Evolutionary conservation across 2,888 invertebrate genomes (phyloP).

Genomic region (Myopa tessellatipennis): DNA sequence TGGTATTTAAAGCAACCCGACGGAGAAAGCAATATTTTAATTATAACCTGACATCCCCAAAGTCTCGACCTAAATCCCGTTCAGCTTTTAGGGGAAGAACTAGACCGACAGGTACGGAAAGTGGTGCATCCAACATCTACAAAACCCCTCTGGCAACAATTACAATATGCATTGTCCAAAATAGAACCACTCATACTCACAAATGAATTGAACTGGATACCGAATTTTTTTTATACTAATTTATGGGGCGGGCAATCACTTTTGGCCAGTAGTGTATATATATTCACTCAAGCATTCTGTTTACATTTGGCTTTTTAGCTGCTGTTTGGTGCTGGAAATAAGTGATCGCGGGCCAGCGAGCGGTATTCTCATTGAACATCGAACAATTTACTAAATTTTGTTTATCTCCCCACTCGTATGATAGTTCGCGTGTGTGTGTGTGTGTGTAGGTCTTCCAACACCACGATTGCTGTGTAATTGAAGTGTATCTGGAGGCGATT

Average conservation of each 20-base stretch:
- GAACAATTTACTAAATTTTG: constrained; percentile 24
- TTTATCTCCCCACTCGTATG: constrained; percentile 28
- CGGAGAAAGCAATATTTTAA: background rate
- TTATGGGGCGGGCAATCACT: too few species aligned
- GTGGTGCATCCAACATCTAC: background rate
- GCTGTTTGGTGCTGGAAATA: constrained; percentile 6
- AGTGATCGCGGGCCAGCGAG: constrained; percentile 11
- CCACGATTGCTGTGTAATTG: background rate
- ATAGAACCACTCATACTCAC: constrained; percentile 2
- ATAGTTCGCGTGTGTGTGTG: background rate
- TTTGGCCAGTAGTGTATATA: too few species aligned
- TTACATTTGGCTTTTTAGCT: too few species aligned
- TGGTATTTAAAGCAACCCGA: background rate
- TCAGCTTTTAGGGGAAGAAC: background rate
- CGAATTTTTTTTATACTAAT: too few species aligned
- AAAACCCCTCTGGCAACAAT: background rate
- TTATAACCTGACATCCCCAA: background rate
- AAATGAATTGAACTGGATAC: background rate
- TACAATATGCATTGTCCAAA: background rate
- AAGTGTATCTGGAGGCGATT: constrained; percentile 16
- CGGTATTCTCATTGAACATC: constrained; percentile 5
- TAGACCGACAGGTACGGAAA: constrained; percentile 1
- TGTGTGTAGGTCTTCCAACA: background rate
- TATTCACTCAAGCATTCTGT: background rate
- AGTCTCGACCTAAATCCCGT: constrained; percentile 1